phyloP scores from a whole-genome alignment of 2,888 invertebrate genomes.

The Caenorhabditis sp. region DNA sequence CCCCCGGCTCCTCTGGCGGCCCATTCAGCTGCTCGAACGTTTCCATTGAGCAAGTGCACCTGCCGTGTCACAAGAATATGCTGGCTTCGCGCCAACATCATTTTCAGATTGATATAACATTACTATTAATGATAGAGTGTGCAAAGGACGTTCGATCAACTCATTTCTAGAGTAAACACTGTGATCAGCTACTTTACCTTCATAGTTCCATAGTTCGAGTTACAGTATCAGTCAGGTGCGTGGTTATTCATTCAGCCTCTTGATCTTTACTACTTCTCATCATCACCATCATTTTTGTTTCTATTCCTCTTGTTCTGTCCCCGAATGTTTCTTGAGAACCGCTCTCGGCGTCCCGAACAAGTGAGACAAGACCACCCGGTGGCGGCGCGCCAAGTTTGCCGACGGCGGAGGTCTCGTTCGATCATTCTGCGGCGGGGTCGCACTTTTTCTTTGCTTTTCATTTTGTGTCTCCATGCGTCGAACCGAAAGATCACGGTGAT shows the following conservation, averaged over 20 bases:
- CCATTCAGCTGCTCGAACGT: slow-evolving; percentile 54
- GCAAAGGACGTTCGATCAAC: too few species aligned
- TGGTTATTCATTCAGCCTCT: slow-evolving; percentile 18
- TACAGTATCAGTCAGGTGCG: slow-evolving; percentile 38
- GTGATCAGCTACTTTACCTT: too few species aligned
- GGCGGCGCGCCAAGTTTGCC: slow-evolving; percentile 49
- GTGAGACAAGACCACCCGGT: slow-evolving; percentile 39
- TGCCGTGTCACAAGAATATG: background rate
- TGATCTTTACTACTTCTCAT: slow-evolving; percentile 20
- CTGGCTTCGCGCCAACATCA: slow-evolving; percentile 21
- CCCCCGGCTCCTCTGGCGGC: slow-evolving; percentile 12
- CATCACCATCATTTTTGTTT: slow-evolving; percentile 9
- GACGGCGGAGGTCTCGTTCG: slow-evolving; percentile 38
- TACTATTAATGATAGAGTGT: slow-evolving; percentile 14
- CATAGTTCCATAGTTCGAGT: too few species aligned
- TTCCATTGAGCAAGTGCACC: slow-evolving; percentile 16
- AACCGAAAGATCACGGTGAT: slow-evolving; percentile 48
- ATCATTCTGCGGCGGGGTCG: slow-evolving; percentile 27
- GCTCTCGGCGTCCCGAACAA: slow-evolving; percentile 38
- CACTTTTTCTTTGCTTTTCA: slow-evolving; percentile 47
- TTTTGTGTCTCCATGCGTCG: slow-evolving; percentile 44
- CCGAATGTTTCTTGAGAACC: slow-evolving; percentile 5
- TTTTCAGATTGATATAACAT: background rate
- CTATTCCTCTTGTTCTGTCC: slow-evolving; percentile 24
- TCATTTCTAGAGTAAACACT: too few species aligned